Evolutionary conservation across 2,888 invertebrate species (phyloP).

Genomic region (Ptilodon capucinus): DNA sequence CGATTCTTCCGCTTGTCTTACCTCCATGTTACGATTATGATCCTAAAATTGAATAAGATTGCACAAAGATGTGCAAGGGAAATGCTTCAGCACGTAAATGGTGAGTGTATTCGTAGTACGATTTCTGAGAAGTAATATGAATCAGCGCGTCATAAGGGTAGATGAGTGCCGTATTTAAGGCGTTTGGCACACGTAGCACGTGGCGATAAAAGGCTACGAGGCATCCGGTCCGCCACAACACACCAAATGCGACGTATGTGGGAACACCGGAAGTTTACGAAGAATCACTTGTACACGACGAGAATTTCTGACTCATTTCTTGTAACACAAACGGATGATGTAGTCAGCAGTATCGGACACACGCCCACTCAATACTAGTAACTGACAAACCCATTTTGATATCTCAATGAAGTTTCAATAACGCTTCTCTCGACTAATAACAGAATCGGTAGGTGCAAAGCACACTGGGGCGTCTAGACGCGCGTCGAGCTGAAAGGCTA

Average conservation of each 20-base stretch:
- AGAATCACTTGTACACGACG: slow-evolving; percentile 54
- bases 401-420: slow-evolving; percentile 21
- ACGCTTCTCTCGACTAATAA: neutral
- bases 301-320: slow-evolving; percentile 52
- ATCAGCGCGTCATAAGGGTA: slow-evolving; percentile 39
- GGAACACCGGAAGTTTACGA: slow-evolving; percentile 67
- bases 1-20: slow-evolving; percentile 58
- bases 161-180: slow-evolving; percentile 33
- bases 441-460: neutral
- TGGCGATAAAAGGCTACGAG: slow-evolving; percentile 56
- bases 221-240: slow-evolving; percentile 60
- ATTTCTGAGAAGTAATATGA: slow-evolving; percentile 51
- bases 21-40: slow-evolving; percentile 42
- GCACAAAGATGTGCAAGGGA: slow-evolving; percentile 4
- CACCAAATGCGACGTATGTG: slow-evolving; percentile 54
- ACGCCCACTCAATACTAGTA: slow-evolving; percentile 22
- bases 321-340: slow-evolving; percentile 27
- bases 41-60: slow-evolving; percentile 17
- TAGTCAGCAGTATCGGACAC: slow-evolving; percentile 25
- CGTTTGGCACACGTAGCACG: slow-evolving; percentile 57
- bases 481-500: too few relatives aligned
- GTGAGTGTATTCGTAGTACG: slow-evolving; percentile 26
- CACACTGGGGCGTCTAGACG: too few relatives aligned
- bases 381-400: slow-evolving; percentile 12
- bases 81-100: slow-evolving; percentile 7